Conservation (phyloP, 2,113 vertebrate species). For the Oryzias javanicus region DNA sequence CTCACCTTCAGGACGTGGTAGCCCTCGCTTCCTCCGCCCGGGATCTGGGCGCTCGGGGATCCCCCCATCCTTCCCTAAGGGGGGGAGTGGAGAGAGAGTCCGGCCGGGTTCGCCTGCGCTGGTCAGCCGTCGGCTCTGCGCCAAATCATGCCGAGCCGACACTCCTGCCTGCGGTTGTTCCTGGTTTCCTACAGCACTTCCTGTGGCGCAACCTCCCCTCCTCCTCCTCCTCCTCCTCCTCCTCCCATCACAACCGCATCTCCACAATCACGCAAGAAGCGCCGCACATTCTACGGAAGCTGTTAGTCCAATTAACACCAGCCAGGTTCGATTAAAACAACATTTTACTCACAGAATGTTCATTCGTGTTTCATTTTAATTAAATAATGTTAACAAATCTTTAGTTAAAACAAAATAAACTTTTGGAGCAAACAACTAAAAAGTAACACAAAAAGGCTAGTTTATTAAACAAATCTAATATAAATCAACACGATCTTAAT, state of each 20-base stretch:
- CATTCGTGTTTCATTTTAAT: no score
- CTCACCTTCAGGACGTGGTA: conserved; percentile 90
- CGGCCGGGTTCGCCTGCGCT: not conserved
- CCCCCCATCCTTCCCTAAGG: conserved; percentile 79
- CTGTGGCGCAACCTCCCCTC: conserved; percentile 26
- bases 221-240: conserved; percentile 2
- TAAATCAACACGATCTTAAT: no score
- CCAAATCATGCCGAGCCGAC: conserved; percentile 10
- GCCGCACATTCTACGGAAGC: no score
- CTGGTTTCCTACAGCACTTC: conserved; percentile 56
- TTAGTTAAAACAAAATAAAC: no score
- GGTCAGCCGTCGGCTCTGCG: conserved; percentile 3
- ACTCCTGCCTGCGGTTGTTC: conserved; percentile 32
- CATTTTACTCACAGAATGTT: no score
- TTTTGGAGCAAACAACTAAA: no score
- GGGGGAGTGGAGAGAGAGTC: not conserved
- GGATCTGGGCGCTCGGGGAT: conserved; percentile 87
- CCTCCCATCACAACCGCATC: conserved; percentile 1
- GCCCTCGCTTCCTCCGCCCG: conserved; percentile 89
- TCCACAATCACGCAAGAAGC: not conserved
- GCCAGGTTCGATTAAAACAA: no score
- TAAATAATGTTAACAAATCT: no score
- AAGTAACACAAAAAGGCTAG: no score
- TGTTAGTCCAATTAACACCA: no score
- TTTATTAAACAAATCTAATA: no score